These are phyloP conservation scores for Zaprionus tsacasi DNA, from an alignment of 1,140 invertebrate species.

Conservation along the genomic window DNA sequence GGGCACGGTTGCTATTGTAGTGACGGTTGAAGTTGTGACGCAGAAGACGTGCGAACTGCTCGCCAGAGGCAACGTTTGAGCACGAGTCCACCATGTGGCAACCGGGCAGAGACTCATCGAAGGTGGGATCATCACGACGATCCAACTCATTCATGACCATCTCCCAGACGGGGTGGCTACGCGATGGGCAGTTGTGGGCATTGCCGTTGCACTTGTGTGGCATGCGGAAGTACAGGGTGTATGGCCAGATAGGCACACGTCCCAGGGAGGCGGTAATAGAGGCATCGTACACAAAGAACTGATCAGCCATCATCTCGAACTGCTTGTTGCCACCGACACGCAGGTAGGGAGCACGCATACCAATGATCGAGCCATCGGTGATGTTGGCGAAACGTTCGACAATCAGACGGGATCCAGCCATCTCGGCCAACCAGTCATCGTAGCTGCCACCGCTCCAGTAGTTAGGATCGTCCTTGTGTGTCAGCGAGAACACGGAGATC, in stretches of 20 bases:
- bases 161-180: constrained; percentile 96
- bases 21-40: constrained; percentile 98
- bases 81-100: constrained; percentile 98
- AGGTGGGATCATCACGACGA: constrained; percentile 94
- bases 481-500: constrained; percentile 96
- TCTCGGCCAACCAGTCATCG: constrained; percentile 97
- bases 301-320: constrained; percentile 98
- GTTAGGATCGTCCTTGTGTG: constrained; percentile 94
- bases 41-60: constrained; percentile 93
- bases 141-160: constrained; percentile 98
- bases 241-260: constrained; percentile 97
- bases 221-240: constrained; percentile 97
- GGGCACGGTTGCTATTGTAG: constrained; percentile 95
- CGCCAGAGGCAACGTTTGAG: constrained; percentile 94
- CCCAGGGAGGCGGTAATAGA: constrained; percentile 95
- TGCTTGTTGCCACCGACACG: constrained; percentile 97
- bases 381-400: constrained; percentile 96
- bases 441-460: constrained; percentile 95
- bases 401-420: constrained; percentile 95
- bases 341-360: constrained; percentile 94
- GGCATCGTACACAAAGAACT: constrained; percentile 97
- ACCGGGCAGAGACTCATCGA: constrained; percentile 95
- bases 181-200: constrained; percentile 94
- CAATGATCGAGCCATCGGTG: constrained; percentile 94
- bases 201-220: constrained; percentile 97